These are phyloP conservation scores for Pangasianodon gigas DNA, from an alignment of 2,113 vertebrate genomes.

Conservation along the genomic window DNA sequence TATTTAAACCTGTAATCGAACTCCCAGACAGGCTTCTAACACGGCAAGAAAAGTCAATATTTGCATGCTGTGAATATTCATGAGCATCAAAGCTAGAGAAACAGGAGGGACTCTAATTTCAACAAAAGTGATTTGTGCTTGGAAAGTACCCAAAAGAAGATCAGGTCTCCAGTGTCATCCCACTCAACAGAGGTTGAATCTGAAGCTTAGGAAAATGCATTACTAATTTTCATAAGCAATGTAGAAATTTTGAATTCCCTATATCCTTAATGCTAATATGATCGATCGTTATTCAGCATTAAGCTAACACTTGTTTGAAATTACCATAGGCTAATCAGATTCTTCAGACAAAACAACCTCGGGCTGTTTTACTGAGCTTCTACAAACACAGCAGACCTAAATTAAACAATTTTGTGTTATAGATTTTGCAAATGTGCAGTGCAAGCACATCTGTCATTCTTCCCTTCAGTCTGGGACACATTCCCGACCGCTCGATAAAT, in stretches of 20 bases:
- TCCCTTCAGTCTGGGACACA: neutral
- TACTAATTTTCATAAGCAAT: neutral
- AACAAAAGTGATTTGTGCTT: constrained; percentile 73
- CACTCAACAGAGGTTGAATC: constrained; percentile 35
- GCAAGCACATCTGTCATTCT: constrained; percentile 27
- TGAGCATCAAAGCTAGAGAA: constrained; percentile 60
- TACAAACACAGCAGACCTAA: constrained; percentile 33
- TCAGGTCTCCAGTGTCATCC: constrained; percentile 9
- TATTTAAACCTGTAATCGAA: constrained; percentile 38
- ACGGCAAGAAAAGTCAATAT: constrained; percentile 79
- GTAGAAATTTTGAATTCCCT: neutral
- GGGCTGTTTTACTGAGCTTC: neutral
- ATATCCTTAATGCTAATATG: constrained; percentile 36
- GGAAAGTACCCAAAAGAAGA: constrained; percentile 50
- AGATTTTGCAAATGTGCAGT: constrained; percentile 19
- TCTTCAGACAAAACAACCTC: constrained; percentile 22
- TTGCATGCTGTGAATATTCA: constrained; percentile 82
- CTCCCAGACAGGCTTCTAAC: constrained; percentile 33
- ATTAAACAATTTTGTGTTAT: neutral
- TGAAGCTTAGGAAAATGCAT: constrained; percentile 20
- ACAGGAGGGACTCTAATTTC: constrained; percentile 67
- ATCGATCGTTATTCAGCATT: constrained; percentile 29
- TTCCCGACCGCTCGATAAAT: constrained; percentile 28
- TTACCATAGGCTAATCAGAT: constrained; percentile 29
- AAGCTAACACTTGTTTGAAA: neutral